phyloP scores from a whole-genome alignment of 2,797 vertebrate species.

The Etheostoma perlongum region DNA sequence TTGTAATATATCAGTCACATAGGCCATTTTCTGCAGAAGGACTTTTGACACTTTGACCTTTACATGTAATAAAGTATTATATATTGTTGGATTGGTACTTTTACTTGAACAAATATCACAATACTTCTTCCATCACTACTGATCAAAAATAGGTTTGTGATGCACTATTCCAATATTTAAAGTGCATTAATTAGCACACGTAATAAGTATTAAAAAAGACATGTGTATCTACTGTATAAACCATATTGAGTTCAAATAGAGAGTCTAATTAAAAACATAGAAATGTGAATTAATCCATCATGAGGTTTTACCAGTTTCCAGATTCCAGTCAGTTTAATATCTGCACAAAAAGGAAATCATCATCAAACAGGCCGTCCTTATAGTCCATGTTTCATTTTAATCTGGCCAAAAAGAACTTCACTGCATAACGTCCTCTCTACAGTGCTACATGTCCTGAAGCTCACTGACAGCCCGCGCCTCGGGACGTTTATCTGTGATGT shows the following conservation, averaged over 20 bases:
- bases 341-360: conserved; percentile 5
- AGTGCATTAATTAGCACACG: neutral
- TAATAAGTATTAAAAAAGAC: neutral
- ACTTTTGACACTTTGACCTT: neutral
- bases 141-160: neutral
- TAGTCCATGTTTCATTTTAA: neutral
- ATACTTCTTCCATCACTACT: neutral
- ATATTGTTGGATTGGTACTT: neutral
- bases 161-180: neutral
- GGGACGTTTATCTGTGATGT: conserved; percentile 38
- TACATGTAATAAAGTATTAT: neutral
- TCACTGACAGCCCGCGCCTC: conserved; percentile 2
- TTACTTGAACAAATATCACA: neutral
- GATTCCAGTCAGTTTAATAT: neutral
- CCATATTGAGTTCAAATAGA: neutral
- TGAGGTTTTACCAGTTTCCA: neutral
- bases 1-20: neutral
- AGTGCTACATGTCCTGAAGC: neutral
- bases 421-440: neutral
- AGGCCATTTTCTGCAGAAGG: neutral
- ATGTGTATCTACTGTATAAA: neutral
- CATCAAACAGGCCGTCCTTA: neutral
- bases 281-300: neutral
- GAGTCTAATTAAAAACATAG: neutral
- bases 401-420: neutral